Conservation (phyloP, 2,113 vertebrate genomes). For the Cervus canadensis region DNA sequence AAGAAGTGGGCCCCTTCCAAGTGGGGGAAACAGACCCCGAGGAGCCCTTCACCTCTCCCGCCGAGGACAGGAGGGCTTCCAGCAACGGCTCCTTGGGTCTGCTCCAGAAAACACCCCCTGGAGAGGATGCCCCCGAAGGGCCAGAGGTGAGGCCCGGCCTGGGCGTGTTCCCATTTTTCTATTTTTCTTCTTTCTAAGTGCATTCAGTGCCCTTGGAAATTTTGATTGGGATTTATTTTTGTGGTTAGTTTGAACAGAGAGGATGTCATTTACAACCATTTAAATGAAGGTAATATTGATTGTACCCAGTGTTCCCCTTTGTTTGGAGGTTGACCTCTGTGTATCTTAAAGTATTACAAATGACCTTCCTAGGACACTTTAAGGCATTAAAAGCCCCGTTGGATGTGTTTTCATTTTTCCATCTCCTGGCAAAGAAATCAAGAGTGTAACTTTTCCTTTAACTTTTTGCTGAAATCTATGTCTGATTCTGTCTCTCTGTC, state of each 20-base stretch:
- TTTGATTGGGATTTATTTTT: not conserved
- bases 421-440: not conserved
- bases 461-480: not conserved
- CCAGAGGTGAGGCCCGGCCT: constrained; percentile 73
- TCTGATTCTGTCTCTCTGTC: not conserved
- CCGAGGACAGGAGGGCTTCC: not conserved
- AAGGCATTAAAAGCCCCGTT: constrained; percentile 14
- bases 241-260: constrained; percentile 11
- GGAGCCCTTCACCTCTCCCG: accelerated
- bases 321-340: constrained; percentile 43
- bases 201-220: constrained; percentile 25
- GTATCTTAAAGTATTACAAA: constrained; percentile 9
- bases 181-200: not conserved
- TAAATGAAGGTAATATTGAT: constrained; percentile 58
- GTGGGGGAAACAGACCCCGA: not conserved
- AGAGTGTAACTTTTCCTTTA: not conserved
- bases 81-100: constrained; percentile 56
- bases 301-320: not conserved
- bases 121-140: not conserved
- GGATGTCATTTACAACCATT: constrained; percentile 9
- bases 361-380: not conserved
- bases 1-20: not conserved
- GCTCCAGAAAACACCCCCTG: constrained; percentile 59
- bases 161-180: not conserved
- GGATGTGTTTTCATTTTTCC: not conserved